Evolutionary conservation across 2,113 vertebrate genomes (phyloP).

Genomic region (Brienomyrus longianalis): DNA sequence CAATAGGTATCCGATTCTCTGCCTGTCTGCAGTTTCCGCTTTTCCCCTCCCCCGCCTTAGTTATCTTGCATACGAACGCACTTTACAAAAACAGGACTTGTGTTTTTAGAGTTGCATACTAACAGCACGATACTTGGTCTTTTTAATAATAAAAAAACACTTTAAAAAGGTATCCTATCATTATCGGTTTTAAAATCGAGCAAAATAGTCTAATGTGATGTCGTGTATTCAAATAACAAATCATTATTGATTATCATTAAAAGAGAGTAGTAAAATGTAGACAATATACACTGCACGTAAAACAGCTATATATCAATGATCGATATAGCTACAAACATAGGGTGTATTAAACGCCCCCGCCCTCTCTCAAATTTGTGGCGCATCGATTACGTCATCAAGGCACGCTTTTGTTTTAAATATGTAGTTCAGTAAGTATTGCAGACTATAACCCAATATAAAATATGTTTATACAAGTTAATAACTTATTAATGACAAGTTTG

Average conservation of each 20-base stretch:
- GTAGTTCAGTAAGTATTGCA: neutral
- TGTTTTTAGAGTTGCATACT: neutral
- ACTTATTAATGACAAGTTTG: neutral
- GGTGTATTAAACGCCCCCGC: neutral
- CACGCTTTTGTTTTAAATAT: neutral
- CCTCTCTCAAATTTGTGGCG: neutral
- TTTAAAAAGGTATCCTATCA: neutral
- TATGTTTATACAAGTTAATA: neutral
- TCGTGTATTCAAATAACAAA: neutral
- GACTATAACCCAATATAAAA: neutral
- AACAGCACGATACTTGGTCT: neutral
- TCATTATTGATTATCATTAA: neutral
- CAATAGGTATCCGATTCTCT: constrained; percentile 29
- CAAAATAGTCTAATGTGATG: neutral
- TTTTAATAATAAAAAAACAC: neutral
- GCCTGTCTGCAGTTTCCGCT: constrained; percentile 17
- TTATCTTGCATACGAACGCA: neutral
- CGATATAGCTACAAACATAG: neutral
- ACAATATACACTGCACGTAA: neutral
- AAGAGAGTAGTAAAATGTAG: neutral
- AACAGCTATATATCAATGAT: neutral
- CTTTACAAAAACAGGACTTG: neutral
- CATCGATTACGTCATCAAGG: neutral
- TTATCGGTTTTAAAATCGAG: neutral
- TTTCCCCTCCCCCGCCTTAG: neutral